A percentile compares a stretch with the other conserved stretches of the same genome.
These are phyloP conservation scores for Nesometra sesokonis DNA, from an alignment of 35 echinoderm and acorn worm species.

Conservation along the genomic window DNA sequence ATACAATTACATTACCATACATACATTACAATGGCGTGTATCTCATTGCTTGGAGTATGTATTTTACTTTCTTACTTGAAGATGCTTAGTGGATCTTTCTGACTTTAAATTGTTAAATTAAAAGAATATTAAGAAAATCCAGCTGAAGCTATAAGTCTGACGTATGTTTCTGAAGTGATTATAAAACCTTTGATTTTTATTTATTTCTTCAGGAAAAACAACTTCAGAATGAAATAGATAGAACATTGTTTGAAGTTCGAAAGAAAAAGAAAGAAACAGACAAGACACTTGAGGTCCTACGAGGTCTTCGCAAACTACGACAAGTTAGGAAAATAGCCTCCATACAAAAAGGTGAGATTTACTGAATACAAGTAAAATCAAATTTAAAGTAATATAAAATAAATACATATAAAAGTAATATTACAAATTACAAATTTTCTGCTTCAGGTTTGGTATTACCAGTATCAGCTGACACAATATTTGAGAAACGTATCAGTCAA, in stretches of 20 bases:
- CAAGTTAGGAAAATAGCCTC: background rate
- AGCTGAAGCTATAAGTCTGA: too few species aligned
- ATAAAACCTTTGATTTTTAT: background rate
- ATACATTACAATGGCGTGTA: too few species aligned
- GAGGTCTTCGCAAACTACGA: background rate
- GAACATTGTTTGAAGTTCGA: background rate
- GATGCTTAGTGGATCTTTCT: too few species aligned
- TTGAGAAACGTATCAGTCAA: background rate
- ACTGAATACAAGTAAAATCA: too few species aligned
- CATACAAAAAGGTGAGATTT: background rate
- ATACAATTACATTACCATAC: too few species aligned
- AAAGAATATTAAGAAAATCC: too few species aligned
- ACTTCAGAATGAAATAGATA: background rate
- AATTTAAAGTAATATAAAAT: too few species aligned
- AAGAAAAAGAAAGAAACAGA: background rate
- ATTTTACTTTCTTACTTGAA: too few species aligned
- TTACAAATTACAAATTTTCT: background rate
- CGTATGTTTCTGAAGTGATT: too few species aligned
- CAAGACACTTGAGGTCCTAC: background rate
- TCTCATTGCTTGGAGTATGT: too few species aligned
- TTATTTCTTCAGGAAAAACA: background rate
- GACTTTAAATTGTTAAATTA: too few species aligned
- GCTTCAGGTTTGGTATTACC: background rate
- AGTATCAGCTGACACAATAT: background rate
- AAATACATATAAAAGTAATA: too few species aligned